These are phyloP conservation scores for Xenopus petersii DNA, from an alignment of 2,797 vertebrate genomes.

Conservation along the genomic window DNA sequence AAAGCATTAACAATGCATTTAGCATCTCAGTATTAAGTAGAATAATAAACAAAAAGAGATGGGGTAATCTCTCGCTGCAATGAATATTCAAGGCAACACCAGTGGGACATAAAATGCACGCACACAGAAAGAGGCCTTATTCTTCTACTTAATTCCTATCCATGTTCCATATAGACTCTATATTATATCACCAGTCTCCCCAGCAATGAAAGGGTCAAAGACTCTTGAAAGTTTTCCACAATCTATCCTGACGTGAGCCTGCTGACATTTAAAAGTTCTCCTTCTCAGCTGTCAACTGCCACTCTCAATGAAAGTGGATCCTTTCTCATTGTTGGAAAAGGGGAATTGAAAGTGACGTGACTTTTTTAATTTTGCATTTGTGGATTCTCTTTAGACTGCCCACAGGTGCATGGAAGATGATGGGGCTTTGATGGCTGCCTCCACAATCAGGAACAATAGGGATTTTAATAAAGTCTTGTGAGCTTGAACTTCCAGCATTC, in stretches of 20 bases:
- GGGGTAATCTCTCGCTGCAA: background rate
- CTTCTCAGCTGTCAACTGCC: constrained; percentile 49
- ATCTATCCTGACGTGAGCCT: constrained; percentile 43
- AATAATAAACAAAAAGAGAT: background rate
- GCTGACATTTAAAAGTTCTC: constrained; percentile 49
- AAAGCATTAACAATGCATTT: constrained; percentile 3
- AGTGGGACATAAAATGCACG: background rate
- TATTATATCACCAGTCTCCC: background rate
- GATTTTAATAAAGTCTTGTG: constrained; percentile 9
- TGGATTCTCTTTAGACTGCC: constrained; percentile 36
- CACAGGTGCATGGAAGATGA: constrained; percentile 36
- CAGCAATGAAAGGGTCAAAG: constrained; percentile 39
- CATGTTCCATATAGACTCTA: background rate
- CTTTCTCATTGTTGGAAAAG: constrained; percentile 25
- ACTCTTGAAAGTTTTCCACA: constrained; percentile 37
- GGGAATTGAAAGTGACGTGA: constrained; percentile 44
- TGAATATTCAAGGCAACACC: background rate
- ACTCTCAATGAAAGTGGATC: constrained; percentile 44
- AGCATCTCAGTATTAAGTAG: constrained; percentile 1
- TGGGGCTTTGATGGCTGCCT: background rate
- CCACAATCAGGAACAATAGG: background rate
- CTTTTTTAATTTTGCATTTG: constrained; percentile 38
- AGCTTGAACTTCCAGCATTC: background rate
- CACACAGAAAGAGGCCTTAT: background rate
- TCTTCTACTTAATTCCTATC: background rate